Percentiles rank a stretch among this genome's conserved stretches.
Evolutionary conservation across 1,140 invertebrate genomes (phyloP).

Genomic region (Drosophila asahinai): DNA sequence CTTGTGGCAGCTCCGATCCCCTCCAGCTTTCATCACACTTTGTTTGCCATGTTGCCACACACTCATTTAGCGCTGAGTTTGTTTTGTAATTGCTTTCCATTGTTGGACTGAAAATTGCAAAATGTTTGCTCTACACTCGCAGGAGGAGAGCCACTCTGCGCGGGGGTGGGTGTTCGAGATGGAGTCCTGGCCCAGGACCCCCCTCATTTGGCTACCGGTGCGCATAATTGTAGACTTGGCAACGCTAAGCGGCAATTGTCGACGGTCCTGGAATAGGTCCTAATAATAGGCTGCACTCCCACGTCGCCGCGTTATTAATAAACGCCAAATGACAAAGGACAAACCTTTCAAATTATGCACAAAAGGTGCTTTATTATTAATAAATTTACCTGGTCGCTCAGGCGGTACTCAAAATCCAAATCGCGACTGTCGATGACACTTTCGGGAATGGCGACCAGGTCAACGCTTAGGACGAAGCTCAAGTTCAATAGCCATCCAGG

Average conservation of each 20-base stretch:
- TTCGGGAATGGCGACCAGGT: constrained; percentile 8
- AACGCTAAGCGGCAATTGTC: constrained; percentile 72
- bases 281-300: constrained; percentile 58
- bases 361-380: constrained; percentile 79
- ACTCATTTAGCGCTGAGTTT: constrained; percentile 78
- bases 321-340: constrained; percentile 10
- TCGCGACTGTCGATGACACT: constrained; percentile 56
- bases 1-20: background rate
- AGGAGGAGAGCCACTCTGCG: background rate
- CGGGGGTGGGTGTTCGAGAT: background rate
- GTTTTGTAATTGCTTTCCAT: constrained; percentile 83
- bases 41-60: constrained; percentile 77
- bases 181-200: constrained; percentile 6
- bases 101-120: constrained; percentile 80
- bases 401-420: constrained; percentile 9
- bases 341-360: constrained; percentile 58
- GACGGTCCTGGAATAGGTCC: constrained; percentile 53
- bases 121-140: constrained; percentile 65
- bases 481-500: constrained; percentile 35
- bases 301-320: constrained; percentile 48
- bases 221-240: constrained; percentile 76
- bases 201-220: constrained; percentile 70
- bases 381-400: constrained; percentile 28
- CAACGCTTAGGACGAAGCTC: background rate
- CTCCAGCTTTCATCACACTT: constrained; percentile 49